Base-by-base conservation (phyloP, 92 coral and sea anemone genomes). In the Porites evermanni region DNA sequence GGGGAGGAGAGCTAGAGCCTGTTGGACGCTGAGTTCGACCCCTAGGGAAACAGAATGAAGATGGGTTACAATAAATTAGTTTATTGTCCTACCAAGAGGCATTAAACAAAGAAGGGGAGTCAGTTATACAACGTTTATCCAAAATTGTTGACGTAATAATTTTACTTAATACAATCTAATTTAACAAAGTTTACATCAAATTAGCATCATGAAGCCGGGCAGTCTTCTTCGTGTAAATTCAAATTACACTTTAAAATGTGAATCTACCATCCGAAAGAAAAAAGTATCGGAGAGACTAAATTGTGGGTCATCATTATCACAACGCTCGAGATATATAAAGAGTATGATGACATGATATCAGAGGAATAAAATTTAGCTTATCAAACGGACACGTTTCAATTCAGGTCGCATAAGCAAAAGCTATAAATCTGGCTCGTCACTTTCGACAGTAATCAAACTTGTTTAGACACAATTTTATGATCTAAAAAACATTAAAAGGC, bases 1-100 rank as follows among this genome's bases (percentile, higher is more conserved):
- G 87, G 12, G 26, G 87, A 7, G 87, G 80, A 5, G 87, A 65
- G 51, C 87, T 83, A 23, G 79, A 23, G 51, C 80, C 73, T 74
- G 79, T 51, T 16, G 80, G 67, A 53, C 8, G 21, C 52, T 3
- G 8, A 20, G 64, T 73, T 64, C 63, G 87, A 23, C 74, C 87
- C 80, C 87, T 83, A 26, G 56, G 44, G 12, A 81, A 17, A 56
- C n/a, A 44, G 8, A 64, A 16, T 14, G 17, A 7, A 17, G 29
- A 12, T 20, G 17, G 29, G 24, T 26, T 17, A 18, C 63, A 16
- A 4, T 5, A 68, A 71, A 13, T 11, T 8, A 4, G 14, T 71
- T 53, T 24, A 23, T 10, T 16, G 56, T 71, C 56, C 8, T 19
- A 52, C 26, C 12, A 50, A 52, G 8, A 29, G 32, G 60, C n/a